These are phyloP conservation scores for Hedya salicella DNA, from an alignment of 2,888 invertebrate genomes.

Conservation along the genomic window DNA sequence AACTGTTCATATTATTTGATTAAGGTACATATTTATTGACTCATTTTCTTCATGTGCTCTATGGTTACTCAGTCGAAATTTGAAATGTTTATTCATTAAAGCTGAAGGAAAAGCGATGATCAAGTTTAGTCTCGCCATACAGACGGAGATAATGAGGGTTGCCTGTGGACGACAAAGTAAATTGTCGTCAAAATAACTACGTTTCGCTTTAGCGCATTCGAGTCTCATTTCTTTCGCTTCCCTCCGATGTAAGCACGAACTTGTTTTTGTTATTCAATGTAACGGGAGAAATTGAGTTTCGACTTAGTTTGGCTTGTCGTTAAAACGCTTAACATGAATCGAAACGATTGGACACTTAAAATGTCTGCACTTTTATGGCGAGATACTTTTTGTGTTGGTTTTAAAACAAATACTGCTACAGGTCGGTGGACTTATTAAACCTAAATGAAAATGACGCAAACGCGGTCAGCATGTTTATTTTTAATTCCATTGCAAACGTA, in stretches of 20 bases:
- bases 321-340: constrained; percentile 30
- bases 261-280: constrained; percentile 39
- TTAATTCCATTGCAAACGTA: constrained; percentile 13
- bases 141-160: constrained; percentile 25
- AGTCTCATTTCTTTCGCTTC: constrained; percentile 39
- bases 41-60: not conserved
- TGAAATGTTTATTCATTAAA: constrained; percentile 16
- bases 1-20: no score
- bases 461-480: constrained; percentile 12
- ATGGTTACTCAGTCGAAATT: not conserved
- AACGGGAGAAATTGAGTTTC: constrained; percentile 37
- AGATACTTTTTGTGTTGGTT: constrained; percentile 1
- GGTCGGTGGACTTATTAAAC: constrained; percentile 3
- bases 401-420: not conserved
- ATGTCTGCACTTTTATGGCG: constrained; percentile 18
- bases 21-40: not conserved
- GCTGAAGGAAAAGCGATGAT: constrained; percentile 23
- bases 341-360: constrained; percentile 12
- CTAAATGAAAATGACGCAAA: not conserved
- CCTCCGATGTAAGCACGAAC: constrained; percentile 38
- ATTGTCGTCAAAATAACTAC: constrained; percentile 40
- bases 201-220: constrained; percentile 38
- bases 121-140: constrained; percentile 29
- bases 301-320: constrained; percentile 29
- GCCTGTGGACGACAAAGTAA: constrained; percentile 40